These are phyloP conservation scores for Anthoscopus minutus DNA, from an alignment of 2,113 vertebrate genomes.

Conservation along the genomic window DNA sequence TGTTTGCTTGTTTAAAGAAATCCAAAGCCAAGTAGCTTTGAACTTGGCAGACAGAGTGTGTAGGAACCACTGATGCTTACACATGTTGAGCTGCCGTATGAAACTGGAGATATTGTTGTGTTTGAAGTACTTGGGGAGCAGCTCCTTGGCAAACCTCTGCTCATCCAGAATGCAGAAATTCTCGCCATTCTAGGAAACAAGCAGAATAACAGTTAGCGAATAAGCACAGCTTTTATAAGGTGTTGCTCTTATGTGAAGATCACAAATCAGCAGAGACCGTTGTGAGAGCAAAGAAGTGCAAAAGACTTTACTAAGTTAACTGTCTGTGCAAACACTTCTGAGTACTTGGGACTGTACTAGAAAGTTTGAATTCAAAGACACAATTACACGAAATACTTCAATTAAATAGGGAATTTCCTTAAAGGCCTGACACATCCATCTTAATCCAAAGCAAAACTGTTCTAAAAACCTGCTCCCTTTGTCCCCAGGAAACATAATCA, in stretches of 20 bases:
- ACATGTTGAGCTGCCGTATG: constrained; percentile 73
- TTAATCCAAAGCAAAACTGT: neutral
- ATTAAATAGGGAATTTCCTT: rapidly evolving
- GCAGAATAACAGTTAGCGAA: neutral
- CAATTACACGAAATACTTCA: rapidly evolving
- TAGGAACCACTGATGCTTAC: constrained; percentile 41
- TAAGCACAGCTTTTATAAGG: neutral
- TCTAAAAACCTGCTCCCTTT: neutral
- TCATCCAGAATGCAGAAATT: constrained; percentile 70
- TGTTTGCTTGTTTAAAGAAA: neutral
- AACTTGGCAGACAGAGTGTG: neutral
- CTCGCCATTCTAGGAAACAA: constrained; percentile 64
- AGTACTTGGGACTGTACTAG: too few relatives aligned
- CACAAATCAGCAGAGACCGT: neutral
- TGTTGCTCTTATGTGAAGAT: neutral
- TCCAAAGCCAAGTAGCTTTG: neutral
- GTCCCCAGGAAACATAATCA: neutral
- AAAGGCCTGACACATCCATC: neutral
- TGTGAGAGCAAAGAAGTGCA: neutral
- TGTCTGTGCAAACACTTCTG: too few relatives aligned
- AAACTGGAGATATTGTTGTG: constrained; percentile 75
- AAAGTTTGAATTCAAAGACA: neutral
- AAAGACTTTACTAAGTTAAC: neutral
- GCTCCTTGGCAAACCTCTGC: constrained; percentile 67
- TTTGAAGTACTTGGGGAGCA: constrained; percentile 77